A percentile compares a stretch with the other conserved stretches of the same genome.
These are phyloP conservation scores for Menura novaehollandiae DNA, from an alignment of 2,113 vertebrate species.

Conservation along the genomic window DNA sequence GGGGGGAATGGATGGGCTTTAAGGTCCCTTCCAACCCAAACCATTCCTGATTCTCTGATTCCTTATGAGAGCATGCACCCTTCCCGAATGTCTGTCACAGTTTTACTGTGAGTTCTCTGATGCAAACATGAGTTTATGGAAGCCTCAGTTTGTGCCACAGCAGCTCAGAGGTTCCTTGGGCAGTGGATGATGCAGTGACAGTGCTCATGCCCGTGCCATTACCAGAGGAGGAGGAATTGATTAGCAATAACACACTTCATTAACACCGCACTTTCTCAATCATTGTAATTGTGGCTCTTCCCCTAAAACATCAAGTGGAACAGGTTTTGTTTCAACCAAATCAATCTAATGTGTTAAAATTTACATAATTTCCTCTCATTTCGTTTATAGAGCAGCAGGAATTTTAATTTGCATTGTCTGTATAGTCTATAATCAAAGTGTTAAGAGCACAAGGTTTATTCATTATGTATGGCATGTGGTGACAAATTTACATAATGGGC, in stretches of 20 bases:
- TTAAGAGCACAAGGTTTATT: constrained; percentile 69
- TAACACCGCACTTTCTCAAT: constrained; percentile 72
- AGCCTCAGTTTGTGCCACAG: neutral
- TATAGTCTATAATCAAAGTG: constrained; percentile 70
- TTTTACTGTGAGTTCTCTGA: neutral
- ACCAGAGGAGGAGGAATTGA: constrained; percentile 54
- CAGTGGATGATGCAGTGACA: neutral
- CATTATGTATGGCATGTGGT: constrained; percentile 52
- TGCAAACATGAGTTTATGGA: neutral
- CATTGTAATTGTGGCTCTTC: constrained; percentile 68
- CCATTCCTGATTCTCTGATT: neutral
- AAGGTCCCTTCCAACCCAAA: neutral
- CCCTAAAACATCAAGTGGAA: constrained; percentile 44
- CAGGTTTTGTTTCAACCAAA: constrained; percentile 61
- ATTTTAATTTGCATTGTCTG: constrained; percentile 73
- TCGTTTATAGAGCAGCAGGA: constrained; percentile 47
- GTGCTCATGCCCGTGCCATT: neutral
- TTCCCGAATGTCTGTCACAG: neutral
- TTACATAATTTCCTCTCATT: constrained; percentile 61
- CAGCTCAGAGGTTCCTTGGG: neutral
- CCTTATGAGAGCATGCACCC: accelerated
- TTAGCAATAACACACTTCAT: constrained; percentile 70
- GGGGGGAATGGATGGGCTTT: neutral
- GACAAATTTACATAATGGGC: constrained; percentile 58
- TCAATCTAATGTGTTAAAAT: constrained; percentile 64